Conservation (phyloP, 2,113 vertebrate genomes). For the Perca schrenkii region DNA sequence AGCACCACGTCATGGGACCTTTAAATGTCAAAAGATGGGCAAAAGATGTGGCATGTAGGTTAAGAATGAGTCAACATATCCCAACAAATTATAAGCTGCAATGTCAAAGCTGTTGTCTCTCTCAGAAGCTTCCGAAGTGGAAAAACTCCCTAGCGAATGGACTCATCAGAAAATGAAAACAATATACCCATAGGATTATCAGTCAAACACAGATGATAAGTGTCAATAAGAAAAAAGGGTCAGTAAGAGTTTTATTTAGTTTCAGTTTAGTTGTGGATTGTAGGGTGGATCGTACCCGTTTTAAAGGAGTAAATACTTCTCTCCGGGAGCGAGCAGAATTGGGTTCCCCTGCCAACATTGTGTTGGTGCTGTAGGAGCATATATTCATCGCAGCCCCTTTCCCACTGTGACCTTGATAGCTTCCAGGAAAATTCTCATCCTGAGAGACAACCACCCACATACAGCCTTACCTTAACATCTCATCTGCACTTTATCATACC, state of each 20-base stretch:
- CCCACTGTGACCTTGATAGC: constrained; percentile 40
- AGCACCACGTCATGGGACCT: too few relatives aligned
- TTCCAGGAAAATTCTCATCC: constrained; percentile 53
- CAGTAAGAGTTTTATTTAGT: background rate
- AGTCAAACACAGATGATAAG: constrained; percentile 27
- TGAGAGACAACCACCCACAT: constrained; percentile 57
- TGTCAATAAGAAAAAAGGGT: background rate
- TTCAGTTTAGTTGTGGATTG: background rate
- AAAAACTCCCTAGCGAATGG: background rate
- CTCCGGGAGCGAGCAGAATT: background rate
- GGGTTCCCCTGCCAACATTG: constrained; percentile 34
- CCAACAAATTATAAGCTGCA: background rate
- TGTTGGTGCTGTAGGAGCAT: background rate
- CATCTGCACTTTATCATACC: constrained; percentile 39
- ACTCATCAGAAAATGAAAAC: constrained; percentile 18
- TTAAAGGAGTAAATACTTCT: constrained; percentile 12
- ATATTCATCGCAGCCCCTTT: constrained; percentile 19
- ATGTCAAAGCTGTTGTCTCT: background rate
- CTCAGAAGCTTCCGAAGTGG: background rate
- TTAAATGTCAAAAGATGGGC: too few relatives aligned
- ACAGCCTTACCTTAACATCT: constrained; percentile 48
- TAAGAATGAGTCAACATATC: background rate
- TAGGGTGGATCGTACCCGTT: background rate
- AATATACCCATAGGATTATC: background rate
- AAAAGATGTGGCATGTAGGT: background rate